Evolutionary conservation across 2,888 invertebrate genomes (phyloP).

Genomic region (Cheilosia grossa): DNA sequence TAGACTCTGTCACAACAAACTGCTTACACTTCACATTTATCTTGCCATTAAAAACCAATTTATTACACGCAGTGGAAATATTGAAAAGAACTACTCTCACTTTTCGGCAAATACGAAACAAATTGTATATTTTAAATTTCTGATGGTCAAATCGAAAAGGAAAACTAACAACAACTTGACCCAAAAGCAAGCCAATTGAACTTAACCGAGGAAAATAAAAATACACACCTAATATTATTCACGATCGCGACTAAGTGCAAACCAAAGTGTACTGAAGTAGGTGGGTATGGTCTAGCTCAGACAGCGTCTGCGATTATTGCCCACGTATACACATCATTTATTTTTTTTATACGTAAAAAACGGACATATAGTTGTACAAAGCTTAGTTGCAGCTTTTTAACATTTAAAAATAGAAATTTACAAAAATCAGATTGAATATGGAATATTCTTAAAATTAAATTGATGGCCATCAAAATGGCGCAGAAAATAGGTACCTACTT

Average conservation of each 20-base stretch:
- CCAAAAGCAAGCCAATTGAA: too few species aligned
- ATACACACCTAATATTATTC: neutral
- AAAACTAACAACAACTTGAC: too few species aligned
- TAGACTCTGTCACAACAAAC: too few species aligned
- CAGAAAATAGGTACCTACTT: neutral
- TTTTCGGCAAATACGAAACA: too few species aligned
- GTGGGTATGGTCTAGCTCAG: neutral
- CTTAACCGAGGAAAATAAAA: too few species aligned
- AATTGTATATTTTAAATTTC: too few species aligned
- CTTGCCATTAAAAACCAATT: too few species aligned
- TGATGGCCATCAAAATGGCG: conserved; percentile 1
- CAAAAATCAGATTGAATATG: neutral
- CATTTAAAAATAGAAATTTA: neutral
- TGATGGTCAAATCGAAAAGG: too few species aligned
- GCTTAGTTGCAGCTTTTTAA: conserved; percentile 2
- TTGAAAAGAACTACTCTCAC: too few species aligned
- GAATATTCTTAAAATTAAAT: conserved; percentile 2
- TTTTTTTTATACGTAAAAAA: neutral
- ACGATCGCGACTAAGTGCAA: neutral
- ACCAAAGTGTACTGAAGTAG: neutral
- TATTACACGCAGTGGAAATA: too few species aligned
- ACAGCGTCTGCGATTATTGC: neutral
- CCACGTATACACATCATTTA: too few species aligned
- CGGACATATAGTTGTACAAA: neutral
- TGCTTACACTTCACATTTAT: too few species aligned